Evolutionary conservation across 1,140 invertebrate genomes (phyloP), one percentile per base, ranked within the genome.

Genomic region (Zaprionus vittiger): DNA sequence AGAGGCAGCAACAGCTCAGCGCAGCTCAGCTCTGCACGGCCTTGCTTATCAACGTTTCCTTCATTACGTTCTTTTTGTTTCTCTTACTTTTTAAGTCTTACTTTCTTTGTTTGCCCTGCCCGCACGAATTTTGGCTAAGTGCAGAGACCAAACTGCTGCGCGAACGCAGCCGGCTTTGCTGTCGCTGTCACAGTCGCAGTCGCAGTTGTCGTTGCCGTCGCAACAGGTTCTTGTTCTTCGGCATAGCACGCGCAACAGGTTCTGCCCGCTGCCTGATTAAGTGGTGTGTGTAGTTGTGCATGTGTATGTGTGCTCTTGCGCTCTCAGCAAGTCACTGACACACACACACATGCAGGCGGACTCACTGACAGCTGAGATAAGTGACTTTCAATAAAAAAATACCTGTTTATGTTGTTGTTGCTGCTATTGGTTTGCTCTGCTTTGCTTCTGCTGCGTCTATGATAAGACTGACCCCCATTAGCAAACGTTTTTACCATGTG

Each of bases 391-490:
- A 80, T 77, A 77, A 81, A 68, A 79, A 83, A 77, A 83, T 85
- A 85, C 83, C 83, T 85, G 83, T 85, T 85, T 77, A 41, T 60
- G 77, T 63, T 62, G 56, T 76, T 76, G 76, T 65, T 68, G 57
- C 57, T 68, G 68, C 28, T 75, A 44, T 77, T 73, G 70, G 55
- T 76, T 73, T 67, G 59, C 69, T 77, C 74, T 73, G 75, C 70
- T 73, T 60, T 72, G 68, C 41, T 64, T 28, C 20, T 68, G 54
- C 37, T 71, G 60, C 61, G 56, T 34, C 69, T 61, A 72, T 82
- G 82, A 85, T 85, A 85, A 85, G 82, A 86, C 74, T 81, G 77
- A 72, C 82, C 79, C 82, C 83, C 82, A 84, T 84, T 84, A 84
- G 80, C 74, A 56, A 67, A 64, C 61, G 73, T 71, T 79, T 79